These are phyloP conservation scores for Brachyptera putata DNA, from an alignment of 2,888 invertebrate species.

Conservation along the genomic window DNA sequence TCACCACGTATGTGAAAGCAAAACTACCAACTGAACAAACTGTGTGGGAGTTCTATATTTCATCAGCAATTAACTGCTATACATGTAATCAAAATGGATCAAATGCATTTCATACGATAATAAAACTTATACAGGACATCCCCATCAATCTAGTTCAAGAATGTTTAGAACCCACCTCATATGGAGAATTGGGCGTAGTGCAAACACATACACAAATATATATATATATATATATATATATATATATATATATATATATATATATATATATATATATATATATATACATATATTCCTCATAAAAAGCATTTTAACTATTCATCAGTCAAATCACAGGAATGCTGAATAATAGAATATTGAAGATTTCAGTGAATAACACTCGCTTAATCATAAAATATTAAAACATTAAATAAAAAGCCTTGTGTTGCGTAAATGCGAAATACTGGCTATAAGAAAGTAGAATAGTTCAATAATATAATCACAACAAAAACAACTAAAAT, in stretches of 20 bases:
- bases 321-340: slow-evolving; percentile 8
- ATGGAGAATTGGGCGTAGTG: no score
- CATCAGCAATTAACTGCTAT: no score
- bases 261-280: neutral
- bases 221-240: neutral
- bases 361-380: neutral
- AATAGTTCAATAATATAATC: neutral
- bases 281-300: no score
- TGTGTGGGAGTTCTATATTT: no score
- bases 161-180: no score
- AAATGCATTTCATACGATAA: no score
- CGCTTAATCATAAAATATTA: neutral
- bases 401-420: neutral
- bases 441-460: neutral
- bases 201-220: no score
- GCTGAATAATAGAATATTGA: neutral
- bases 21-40: no score
- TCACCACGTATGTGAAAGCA: no score
- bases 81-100: no score
- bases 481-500: neutral
- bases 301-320: neutral
- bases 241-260: neutral
- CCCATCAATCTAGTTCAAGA: no score
- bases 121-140: no score
- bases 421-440: slow-evolving; percentile 10